Evolutionary conservation across 2,113 vertebrate genomes (phyloP), one percentile per base, ranked within the genome.

Genomic region (Ardeotis arabs): DNA sequence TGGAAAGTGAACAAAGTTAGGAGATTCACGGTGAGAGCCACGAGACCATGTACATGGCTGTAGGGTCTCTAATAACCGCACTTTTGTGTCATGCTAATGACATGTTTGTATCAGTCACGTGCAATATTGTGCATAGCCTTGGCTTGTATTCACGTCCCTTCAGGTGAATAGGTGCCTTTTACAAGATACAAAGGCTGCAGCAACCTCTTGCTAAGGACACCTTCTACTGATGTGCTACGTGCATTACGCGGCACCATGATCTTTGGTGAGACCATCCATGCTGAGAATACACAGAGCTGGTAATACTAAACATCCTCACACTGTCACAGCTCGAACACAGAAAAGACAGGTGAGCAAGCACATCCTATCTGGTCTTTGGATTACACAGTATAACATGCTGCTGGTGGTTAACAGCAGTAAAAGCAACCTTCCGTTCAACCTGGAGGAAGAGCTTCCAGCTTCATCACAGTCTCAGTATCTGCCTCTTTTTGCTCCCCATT

Each of bases 401-500:
- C 29, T 81, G 55, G 52, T 72, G 35, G 41, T 76, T 37, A 28
- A 41, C 22, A 89, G 47, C 28, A 78, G 58, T 75, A 84, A 86
- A 94, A 87, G 50, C 56, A 82, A 29, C 58, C 66, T 95, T 87
- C 90, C 81, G 59, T 59, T 66, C 70, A 85, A 9, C 37, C 20
- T 59, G 45, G 74, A 91, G 58, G 96, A 95, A 93, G 89, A 91
- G 39, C 77, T 90, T 96, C 81, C 81, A 95, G 80, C 80, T 96
- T 91, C 92, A 78, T 91, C 75, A 67, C 67, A 70, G 58, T 18
- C 47, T 75, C 64, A 80, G 68, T 94, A 87, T 82, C 90, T 73
- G 63, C 89, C 84, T 93, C 91, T 95, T 97, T 93, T 91, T 97
- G 87, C 92, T 96, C 97, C 89, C 73, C 92, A 62, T 88, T 87